Percentiles rank a stretch among this genome's conserved stretches.
phyloP scores from a whole-genome alignment of 1,140 invertebrate genomes.

The Trichonephila clavata region DNA sequence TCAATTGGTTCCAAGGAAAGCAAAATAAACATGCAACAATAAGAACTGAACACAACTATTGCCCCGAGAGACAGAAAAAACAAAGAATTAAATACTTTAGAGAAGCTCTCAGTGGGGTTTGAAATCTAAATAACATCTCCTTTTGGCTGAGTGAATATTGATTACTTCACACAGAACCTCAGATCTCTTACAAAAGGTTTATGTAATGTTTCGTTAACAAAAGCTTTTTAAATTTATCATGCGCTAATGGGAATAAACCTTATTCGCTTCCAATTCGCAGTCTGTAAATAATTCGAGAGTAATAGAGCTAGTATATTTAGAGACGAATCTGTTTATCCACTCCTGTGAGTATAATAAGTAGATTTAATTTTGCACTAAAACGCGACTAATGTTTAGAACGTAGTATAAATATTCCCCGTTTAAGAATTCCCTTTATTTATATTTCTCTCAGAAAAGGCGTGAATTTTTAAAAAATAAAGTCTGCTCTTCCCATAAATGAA shows the following conservation, averaged over 20 bases:
- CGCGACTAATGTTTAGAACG: too few relatives aligned
- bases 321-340: not conserved
- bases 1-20: not conserved
- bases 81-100: slow-evolving; percentile 10
- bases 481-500: not conserved
- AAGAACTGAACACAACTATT: not conserved
- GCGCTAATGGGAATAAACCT: not conserved
- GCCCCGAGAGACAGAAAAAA: not conserved
- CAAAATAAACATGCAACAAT: not conserved
- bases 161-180: slow-evolving; percentile 7
- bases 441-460: too few relatives aligned
- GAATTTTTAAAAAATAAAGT: too few relatives aligned
- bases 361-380: too few relatives aligned
- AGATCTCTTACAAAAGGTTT: not conserved
- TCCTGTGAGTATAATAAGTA: too few relatives aligned
- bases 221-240: not conserved
- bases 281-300: not conserved
- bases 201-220: slow-evolving; percentile 5
- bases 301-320: slow-evolving; percentile 8
- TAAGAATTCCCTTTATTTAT: too few relatives aligned
- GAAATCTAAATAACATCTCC: not conserved
- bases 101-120: not conserved
- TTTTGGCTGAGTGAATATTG: slow-evolving; percentile 39
- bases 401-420: too few relatives aligned
- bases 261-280: not conserved